Percentiles rank a stretch among this genome's conserved stretches.
Evolutionary conservation across 2,888 invertebrate genomes (phyloP).

Genomic region (Matsumyia berberina): DNA sequence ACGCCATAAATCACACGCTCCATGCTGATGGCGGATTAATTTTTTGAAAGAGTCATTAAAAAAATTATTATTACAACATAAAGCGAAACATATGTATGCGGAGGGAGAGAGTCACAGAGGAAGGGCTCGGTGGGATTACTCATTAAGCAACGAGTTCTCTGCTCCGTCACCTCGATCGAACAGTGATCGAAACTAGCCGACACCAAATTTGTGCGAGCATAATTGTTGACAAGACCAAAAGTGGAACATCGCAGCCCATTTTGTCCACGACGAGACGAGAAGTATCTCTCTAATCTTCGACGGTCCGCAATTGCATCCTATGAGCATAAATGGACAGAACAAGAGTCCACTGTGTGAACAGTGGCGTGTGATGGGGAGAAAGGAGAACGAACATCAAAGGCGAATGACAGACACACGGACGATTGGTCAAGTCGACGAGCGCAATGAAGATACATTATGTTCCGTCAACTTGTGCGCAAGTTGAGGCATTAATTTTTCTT

Average conservation of each 20-base stretch:
- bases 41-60: constrained; percentile 27
- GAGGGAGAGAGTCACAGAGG: background rate
- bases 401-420: constrained; percentile 54
- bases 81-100: constrained; percentile 17
- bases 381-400: constrained; percentile 15
- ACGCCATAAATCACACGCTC: constrained; percentile 49
- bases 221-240: constrained; percentile 66
- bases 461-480: constrained; percentile 47
- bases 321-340: constrained; percentile 64
- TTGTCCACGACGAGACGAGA: constrained; percentile 5
- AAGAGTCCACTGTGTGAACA: constrained; percentile 51
- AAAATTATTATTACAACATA: constrained; percentile 29
- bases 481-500: constrained; percentile 71
- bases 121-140: constrained; percentile 31
- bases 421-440: constrained; percentile 23
- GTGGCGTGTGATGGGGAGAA: constrained; percentile 8
- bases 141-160: constrained; percentile 55
- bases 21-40: constrained; percentile 40
- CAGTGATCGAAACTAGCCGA: constrained; percentile 51
- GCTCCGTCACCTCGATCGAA: constrained; percentile 46
- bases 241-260: constrained; percentile 24
- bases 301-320: constrained; percentile 64
- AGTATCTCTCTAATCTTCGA: constrained; percentile 52
- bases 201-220: constrained; percentile 62
- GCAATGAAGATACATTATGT: constrained; percentile 6